A percentile compares a stretch with the other conserved stretches of the same genome.
These are phyloP conservation scores for Parotia lawesii DNA, from an alignment of 2,113 vertebrate genomes.

Conservation along the genomic window DNA sequence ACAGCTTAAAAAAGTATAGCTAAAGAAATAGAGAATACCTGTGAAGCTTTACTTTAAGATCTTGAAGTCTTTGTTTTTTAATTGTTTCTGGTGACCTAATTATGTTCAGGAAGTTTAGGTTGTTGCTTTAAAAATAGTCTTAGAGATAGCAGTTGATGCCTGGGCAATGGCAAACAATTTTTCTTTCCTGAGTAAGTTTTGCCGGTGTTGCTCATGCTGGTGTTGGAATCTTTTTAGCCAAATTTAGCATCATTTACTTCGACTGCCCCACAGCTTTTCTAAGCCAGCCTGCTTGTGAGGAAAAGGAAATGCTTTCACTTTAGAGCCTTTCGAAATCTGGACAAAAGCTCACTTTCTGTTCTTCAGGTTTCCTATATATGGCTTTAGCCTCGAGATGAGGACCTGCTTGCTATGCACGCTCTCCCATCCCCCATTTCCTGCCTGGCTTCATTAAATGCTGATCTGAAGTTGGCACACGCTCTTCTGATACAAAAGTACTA, in stretches of 20 bases:
- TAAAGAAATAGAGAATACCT: neutral
- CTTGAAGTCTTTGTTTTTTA: neutral
- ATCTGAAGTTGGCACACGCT: constrained; percentile 72
- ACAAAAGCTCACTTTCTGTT: constrained; percentile 78
- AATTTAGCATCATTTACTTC: constrained; percentile 1
- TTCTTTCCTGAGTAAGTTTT: neutral
- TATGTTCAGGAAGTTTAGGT: neutral
- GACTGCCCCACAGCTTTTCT: neutral
- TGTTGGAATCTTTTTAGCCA: neutral
- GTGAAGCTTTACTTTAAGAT: neutral
- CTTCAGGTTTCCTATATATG: constrained; percentile 71
- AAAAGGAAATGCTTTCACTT: constrained; percentile 58
- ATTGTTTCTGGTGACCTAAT: neutral
- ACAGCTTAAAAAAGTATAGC: neutral
- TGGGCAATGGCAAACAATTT: neutral
- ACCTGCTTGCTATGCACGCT: constrained; percentile 65
- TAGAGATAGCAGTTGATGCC: neutral
- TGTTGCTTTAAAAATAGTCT: neutral
- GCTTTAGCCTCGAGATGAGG: constrained; percentile 76
- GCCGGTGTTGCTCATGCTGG: neutral
- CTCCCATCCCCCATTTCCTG: constrained; percentile 83
- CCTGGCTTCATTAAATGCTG: constrained; percentile 80
- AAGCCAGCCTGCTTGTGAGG: neutral
- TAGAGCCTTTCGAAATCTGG: constrained; percentile 1
- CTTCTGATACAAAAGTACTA: constrained; percentile 77